These are phyloP conservation scores for Pyrrhura leucotis DNA, from an alignment of 2,797 vertebrate species.

Conservation along the genomic window DNA sequence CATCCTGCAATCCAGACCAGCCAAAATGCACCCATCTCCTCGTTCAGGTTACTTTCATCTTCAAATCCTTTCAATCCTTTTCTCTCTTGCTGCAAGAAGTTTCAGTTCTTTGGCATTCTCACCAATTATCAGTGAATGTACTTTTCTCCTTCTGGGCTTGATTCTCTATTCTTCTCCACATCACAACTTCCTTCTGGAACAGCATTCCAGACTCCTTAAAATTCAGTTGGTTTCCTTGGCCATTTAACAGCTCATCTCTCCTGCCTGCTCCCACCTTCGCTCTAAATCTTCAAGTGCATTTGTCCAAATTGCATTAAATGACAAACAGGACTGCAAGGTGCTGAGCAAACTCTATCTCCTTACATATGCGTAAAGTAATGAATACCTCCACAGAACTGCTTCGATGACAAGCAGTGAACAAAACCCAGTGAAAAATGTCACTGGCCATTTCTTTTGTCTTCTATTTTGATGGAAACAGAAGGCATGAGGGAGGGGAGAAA, in stretches of 20 bases:
- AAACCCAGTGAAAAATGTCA: neutral
- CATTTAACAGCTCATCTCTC: conserved; percentile 19
- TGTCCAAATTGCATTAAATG: conserved; percentile 38
- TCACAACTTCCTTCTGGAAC: neutral
- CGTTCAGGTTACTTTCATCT: neutral
- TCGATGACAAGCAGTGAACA: neutral
- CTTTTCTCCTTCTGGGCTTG: neutral
- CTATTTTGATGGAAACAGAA: conserved; percentile 24
- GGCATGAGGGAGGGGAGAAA: neutral
- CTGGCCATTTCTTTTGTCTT: neutral
- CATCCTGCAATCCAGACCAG: neutral
- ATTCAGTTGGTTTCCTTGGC: conserved; percentile 36
- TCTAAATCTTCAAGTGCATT: conserved; percentile 37
- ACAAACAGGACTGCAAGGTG: neutral
- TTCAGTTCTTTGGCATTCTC: neutral
- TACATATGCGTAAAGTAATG: neutral
- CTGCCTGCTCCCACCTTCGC: conserved; percentile 18
- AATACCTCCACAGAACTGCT: neutral
- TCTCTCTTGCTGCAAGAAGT: neutral
- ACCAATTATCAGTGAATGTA: neutral
- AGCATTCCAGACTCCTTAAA: conserved; percentile 11
- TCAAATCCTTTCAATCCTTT: neutral
- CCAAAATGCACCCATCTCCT: neutral
- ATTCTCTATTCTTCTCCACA: neutral
- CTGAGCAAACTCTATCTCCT: neutral